A percentile compares a stretch with the other conserved stretches of the same genome.
Conservation (phyloP, 2,888 invertebrate genomes). For the Erpobdella octoculata region DNA sequence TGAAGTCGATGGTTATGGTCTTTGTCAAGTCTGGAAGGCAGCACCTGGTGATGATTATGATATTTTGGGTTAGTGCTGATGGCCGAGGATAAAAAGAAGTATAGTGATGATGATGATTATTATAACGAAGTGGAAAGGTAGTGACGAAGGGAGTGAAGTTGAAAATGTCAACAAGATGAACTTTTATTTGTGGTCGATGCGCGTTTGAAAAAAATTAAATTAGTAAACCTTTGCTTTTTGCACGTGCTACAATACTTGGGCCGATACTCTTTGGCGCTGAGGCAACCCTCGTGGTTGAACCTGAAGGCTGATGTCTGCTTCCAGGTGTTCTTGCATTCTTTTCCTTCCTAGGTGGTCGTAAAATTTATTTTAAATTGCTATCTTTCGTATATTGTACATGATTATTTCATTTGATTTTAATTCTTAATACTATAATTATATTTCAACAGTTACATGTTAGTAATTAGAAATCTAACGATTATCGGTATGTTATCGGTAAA, state of each 20-base stretch:
- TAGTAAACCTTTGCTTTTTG: slow-evolving; percentile 17
- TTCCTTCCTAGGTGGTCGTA: slow-evolving; percentile 17
- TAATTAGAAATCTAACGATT: no score
- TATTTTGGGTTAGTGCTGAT: no score
- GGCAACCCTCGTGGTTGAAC: slow-evolving; percentile 51
- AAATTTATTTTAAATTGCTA: not conserved
- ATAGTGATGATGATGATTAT: not conserved
- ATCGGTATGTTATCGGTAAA: no score
- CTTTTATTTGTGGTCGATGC: no score
- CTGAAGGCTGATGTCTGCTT: slow-evolving; percentile 11
- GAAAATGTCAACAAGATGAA: not conserved
- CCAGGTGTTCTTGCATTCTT: slow-evolving; percentile 34
- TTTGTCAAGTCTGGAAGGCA: slow-evolving; percentile 61
- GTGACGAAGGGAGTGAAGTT: not conserved
- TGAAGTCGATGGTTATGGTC: slow-evolving; percentile 43
- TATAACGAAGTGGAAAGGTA: not conserved
- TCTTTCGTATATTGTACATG: not conserved
- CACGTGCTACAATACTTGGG: slow-evolving; percentile 62
- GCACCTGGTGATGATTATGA: no score
- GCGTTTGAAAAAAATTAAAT: no score
- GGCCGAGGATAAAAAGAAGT: not conserved
- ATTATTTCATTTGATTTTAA: not conserved
- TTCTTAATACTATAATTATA: not conserved
- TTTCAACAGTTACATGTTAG: not conserved
- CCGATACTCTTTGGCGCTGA: slow-evolving; percentile 60